Base-by-base conservation (phyloP, 2,888 invertebrate genomes). In the Ochlodes sylvanus region DNA sequence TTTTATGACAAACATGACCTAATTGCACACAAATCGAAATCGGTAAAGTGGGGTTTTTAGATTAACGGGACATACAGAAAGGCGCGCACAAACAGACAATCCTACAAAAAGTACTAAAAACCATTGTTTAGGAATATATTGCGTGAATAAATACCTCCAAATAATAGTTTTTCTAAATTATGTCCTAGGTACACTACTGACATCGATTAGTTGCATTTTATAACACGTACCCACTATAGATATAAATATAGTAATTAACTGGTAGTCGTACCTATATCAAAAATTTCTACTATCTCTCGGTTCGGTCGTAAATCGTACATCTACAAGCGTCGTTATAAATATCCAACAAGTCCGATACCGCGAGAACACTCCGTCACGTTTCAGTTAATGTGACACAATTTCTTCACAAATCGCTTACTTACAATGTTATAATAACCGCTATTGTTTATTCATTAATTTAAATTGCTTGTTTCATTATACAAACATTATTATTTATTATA, bases 321-420 rank as follows among this genome's bases (percentile, higher is more conserved):
- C n/a, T n/a, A 41, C 38, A 57, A 41, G 19, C 12, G 17, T 57
- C 21, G 6, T 27, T 52, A 14, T 27, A 15, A 44, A 15, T 15
- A 15, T 57, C 41, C 14, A 42, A 21, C 19, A 15, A n/a, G 15
- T 15, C 44, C 7, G 44, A 7, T 12, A 44, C 6, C 44, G 4
- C 57, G 57, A 57, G 38, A 41, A 52, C 44, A 15, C 71, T 63
- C 60, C 71, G 76, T 78, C 83, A 81, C 81, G 82, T 81, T 79
- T 73, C 74, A 70, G 69, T 76, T 75, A 76, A 77, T 73, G 74
- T 77, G 76, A 76, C 71, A 76, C 75, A 76, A 77, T 76, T 76
- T 75, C 73, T 75, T 76, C 77, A 75, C 73, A 72, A 73, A 71
- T 70, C 70, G 64, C 65, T 67, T 44, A 72, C 27, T 5, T 27